Conservation (phyloP, 1,140 invertebrate genomes). For the Oryzaephilus surinamensis region DNA sequence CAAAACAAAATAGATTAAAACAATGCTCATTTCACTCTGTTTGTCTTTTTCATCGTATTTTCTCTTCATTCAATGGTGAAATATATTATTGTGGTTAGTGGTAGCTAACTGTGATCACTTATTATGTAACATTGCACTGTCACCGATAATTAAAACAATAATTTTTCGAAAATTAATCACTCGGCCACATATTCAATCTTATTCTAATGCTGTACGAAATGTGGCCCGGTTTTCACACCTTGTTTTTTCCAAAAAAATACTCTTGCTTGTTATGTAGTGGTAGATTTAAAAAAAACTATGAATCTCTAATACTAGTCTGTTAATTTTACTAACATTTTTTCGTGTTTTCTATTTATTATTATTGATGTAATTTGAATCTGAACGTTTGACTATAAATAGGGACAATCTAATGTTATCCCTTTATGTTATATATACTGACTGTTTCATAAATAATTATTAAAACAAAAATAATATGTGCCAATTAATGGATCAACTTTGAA, state of each 20-base stretch:
- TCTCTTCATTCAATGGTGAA: too few relatives aligned
- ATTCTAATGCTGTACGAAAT: neutral
- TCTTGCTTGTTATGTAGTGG: constrained; percentile 18
- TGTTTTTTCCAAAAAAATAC: neutral
- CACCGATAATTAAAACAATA: constrained; percentile 13
- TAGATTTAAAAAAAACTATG: constrained; percentile 17
- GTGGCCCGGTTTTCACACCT: neutral
- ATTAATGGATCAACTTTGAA: constrained; percentile 16
- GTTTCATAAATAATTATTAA: constrained; percentile 14
- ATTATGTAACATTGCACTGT: constrained; percentile 16
- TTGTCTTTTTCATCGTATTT: too few relatives aligned
- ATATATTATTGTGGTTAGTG: constrained; percentile 20
- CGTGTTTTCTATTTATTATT: constrained; percentile 15
- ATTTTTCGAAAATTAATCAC: neutral
- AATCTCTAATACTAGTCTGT: constrained; percentile 18
- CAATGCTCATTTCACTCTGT: constrained; percentile 31
- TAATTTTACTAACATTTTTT: constrained; percentile 13
- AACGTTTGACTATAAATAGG: constrained; percentile 32
- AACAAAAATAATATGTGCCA: constrained; percentile 15
- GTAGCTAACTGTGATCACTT: constrained; percentile 25
- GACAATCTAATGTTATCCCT: constrained; percentile 32
- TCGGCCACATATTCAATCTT: constrained; percentile 3
- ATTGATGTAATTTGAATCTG: constrained; percentile 13
- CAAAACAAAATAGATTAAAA: too few relatives aligned
- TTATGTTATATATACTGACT: constrained; percentile 20